phyloP scores from a whole-genome alignment of 2,888 invertebrate species.

The Cremastobaeus sp. region DNA sequence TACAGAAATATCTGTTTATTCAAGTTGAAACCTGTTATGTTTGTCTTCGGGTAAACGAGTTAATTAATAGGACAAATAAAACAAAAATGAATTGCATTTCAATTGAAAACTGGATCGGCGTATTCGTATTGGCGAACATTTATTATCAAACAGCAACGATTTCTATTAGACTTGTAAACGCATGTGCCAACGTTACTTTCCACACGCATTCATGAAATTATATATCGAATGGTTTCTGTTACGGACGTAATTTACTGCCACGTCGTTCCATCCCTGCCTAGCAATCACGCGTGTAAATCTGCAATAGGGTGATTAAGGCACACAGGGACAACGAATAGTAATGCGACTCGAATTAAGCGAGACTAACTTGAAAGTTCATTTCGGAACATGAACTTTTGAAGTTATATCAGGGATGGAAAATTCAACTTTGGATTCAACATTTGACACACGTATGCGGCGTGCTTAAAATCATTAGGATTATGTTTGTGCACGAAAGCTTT shows the following conservation, averaged over 20 bases:
- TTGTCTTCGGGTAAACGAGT: too few species aligned
- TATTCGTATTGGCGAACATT: too few species aligned
- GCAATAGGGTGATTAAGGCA: constrained; percentile 53
- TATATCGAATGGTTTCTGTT: constrained; percentile 54
- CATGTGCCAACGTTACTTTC: constrained; percentile 25
- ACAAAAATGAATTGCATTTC: too few species aligned
- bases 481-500: constrained; percentile 7
- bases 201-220: constrained; percentile 27
- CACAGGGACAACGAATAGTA: constrained; percentile 38
- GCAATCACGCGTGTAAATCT: constrained; percentile 49
- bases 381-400: constrained; percentile 21
- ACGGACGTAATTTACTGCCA: constrained; percentile 57
- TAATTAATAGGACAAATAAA: too few species aligned
- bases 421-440: constrained; percentile 18
- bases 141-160: too few species aligned
- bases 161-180: constrained; percentile 7
- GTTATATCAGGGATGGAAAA: constrained; percentile 24
- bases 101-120: too few species aligned
- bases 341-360: constrained; percentile 24
- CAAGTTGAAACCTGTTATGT: too few species aligned
- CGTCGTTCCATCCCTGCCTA: constrained; percentile 41
- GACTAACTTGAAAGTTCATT: constrained; percentile 37
- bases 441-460: not conserved
- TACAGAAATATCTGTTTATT: too few species aligned
- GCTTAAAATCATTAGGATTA: constrained; percentile 4